Conservation (phyloP, 2,113 vertebrate genomes). For the Bubalus kerabau region DNA sequence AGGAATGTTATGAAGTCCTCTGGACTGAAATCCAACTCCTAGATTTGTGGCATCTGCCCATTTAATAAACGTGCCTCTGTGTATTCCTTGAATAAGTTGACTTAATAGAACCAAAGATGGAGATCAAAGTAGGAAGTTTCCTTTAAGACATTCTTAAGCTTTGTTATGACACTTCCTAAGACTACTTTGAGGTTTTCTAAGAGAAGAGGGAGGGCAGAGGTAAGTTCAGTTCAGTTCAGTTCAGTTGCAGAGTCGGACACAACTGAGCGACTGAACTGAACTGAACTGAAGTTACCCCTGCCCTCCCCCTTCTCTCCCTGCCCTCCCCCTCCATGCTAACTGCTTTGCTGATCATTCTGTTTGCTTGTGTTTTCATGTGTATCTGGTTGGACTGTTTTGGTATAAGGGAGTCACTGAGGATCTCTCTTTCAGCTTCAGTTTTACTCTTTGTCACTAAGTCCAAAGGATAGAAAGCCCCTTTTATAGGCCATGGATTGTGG, state of each 20-base stretch:
- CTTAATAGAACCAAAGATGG: neutral
- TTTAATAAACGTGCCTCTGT: neutral
- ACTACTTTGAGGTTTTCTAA: neutral
- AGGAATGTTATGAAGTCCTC: neutral
- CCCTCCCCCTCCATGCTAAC: neutral
- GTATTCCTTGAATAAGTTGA: neutral
- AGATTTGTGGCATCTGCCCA: neutral
- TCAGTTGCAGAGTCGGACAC: too few relatives aligned
- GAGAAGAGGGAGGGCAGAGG: too few relatives aligned
- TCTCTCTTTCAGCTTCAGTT: conserved; percentile 25
- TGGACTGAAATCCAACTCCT: neutral
- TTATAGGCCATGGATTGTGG: neutral
- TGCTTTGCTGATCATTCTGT: neutral
- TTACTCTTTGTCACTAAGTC: conserved; percentile 26
- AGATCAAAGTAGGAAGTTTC: neutral
- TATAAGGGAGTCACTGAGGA: neutral
- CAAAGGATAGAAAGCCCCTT: conserved; percentile 32
- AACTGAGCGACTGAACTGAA: too few relatives aligned
- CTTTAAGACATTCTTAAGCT: neutral
- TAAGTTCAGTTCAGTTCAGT: too few relatives aligned
- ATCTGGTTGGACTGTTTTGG: neutral
- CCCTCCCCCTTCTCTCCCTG: neutral
- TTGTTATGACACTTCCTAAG: neutral
- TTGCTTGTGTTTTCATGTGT: neutral
- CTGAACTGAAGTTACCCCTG: neutral